Evolutionary conservation across 2,113 vertebrate species (phyloP).

Genomic region (Ailurus styani): DNA sequence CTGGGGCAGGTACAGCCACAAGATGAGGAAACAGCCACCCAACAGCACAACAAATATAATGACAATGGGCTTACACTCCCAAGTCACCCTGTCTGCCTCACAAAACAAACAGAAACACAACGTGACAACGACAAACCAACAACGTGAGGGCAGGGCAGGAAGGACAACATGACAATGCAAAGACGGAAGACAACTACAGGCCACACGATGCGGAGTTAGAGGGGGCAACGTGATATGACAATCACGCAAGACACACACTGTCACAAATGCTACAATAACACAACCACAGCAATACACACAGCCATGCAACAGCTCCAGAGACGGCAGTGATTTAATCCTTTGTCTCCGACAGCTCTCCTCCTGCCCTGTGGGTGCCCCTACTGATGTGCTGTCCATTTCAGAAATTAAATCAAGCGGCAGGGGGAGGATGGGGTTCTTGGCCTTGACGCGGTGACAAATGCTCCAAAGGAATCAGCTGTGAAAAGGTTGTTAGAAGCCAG

Average conservation of each 20-base stretch:
- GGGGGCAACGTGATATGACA: neutral
- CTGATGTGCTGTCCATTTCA: constrained; percentile 73
- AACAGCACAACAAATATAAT: neutral
- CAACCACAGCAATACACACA: neutral
- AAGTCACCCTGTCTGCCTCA: neutral
- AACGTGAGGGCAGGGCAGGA: neutral
- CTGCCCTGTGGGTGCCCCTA: constrained; percentile 56
- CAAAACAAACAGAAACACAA: neutral
- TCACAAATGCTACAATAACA: neutral
- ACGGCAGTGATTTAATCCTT: constrained; percentile 36
- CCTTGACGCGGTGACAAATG: constrained; percentile 73
- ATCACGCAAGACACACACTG: neutral
- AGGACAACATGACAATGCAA: neutral
- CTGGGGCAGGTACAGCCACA: neutral
- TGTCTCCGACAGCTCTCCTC: constrained; percentile 58
- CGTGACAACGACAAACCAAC: neutral
- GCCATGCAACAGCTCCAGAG: neutral
- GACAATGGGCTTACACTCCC: neutral
- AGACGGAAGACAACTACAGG: neutral
- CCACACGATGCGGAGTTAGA: neutral
- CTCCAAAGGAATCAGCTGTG: constrained; percentile 76
- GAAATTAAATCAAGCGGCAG: constrained; percentile 75
- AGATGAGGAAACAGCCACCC: neutral
- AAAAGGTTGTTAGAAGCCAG: constrained; percentile 77
- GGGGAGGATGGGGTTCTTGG: constrained; percentile 70